Percentiles rank a stretch among this genome's conserved stretches.
Evolutionary conservation across 2,797 vertebrate genomes (phyloP).

Genomic region (Acestrorhynchus altus): DNA sequence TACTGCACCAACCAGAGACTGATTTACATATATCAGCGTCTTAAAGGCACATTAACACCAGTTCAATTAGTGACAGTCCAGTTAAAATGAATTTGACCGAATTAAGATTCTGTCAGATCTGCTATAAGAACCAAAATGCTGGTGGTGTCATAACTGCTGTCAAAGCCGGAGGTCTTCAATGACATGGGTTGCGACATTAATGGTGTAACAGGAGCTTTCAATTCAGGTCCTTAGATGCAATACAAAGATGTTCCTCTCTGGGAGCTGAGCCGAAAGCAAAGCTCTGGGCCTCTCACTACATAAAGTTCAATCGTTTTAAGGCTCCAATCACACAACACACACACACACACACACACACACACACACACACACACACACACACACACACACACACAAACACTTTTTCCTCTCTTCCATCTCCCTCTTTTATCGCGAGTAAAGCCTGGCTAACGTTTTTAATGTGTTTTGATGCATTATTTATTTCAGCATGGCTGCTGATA

Average conservation of each 20-base stretch:
- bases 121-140: too few species aligned
- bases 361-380: conserved; percentile 32
- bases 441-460: conserved; percentile 81
- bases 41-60: too few species aligned
- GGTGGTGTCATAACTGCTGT: too few species aligned
- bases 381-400: conserved; percentile 36
- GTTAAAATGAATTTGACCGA: too few species aligned
- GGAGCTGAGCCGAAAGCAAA: neutral
- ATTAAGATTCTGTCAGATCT: too few species aligned
- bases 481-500: conserved; percentile 78
- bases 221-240: conserved; percentile 10
- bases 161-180: too few species aligned
- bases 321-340: conserved; percentile 64
- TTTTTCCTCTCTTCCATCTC: conserved; percentile 57
- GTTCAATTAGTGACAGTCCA: too few species aligned
- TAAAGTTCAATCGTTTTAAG: conserved; percentile 56
- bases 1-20: too few species aligned
- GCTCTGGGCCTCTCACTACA: conserved; percentile 37
- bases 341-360: conserved; percentile 43
- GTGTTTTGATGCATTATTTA: conserved; percentile 83
- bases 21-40: too few species aligned
- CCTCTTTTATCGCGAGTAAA: conserved; percentile 74
- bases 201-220: conserved; percentile 19
- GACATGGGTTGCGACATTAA: too few species aligned
- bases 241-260: conserved; percentile 8